Evolutionary conservation across 2,888 invertebrate species (phyloP), one percentile per base, ranked within the genome.

Genomic region (Entomobrya multifasciata): DNA sequence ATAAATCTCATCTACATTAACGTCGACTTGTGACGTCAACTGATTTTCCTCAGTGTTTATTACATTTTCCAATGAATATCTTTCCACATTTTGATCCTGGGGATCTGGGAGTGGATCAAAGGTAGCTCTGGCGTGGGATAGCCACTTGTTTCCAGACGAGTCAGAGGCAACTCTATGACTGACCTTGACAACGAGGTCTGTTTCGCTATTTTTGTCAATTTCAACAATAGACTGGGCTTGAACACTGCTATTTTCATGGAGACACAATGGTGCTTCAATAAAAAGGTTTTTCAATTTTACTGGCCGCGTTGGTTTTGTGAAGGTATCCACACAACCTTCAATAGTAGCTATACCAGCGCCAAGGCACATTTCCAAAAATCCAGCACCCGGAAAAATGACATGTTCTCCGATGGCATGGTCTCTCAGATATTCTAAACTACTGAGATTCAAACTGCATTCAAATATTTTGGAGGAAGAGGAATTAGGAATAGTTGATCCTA

Each of bases 331-430:
- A 1, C 82, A 30, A 17, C 78, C 79, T 4, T 60, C 77, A 0
- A 55, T 30, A 0, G 57, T 30, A 10, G 20, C 25, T 36, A 57
- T 41, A 8, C 84, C 87, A 11, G 84, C 83, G 8, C 70, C 22
- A 0, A 87, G 20, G 15, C 76, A 67, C 76, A 84, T 84, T 65
- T 87, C 87, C 15, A 57, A 4, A 30, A 49, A 87, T 5, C 30
- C 87, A 0, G 87, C 87, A 13, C 74, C 87, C 0, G 87, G 87
- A 76, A 76, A 84, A 1, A 87, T 30, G 1, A 87, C 65, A 11
- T 22, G 15, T 1, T 22, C 27, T 17, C 84, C 87, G 17, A 87
- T 84, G 20, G 41, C 49, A n/a, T 87, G 87, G 17, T 87, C 84
- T 44, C 67, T 87, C n/a, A 87, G 22, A 49, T 76, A 87, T 3